A percentile compares a stretch with the other conserved stretches of the same genome.
These are phyloP conservation scores for cattle (Bos taurus) DNA, from an alignment of 2,113 vertebrate species.

Conservation along the genomic window ARS-UCD2.0 NC_037328.1:80085001-80085500, in stretches of 20 bases:
- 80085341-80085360: conserved; percentile 65
- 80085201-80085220: conserved; percentile 65
- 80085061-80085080: background rate
- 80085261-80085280: conserved; percentile 71
- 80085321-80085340: conserved; percentile 38
- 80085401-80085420: conserved; percentile 44
- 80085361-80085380: conserved; percentile 73
- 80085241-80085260: conserved; percentile 76
- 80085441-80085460: conserved; percentile 73
- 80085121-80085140: conserved; percentile 61
- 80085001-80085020: background rate
- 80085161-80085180: conserved; percentile 62
- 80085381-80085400: conserved; percentile 70
- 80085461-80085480: conserved; percentile 59
- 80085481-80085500: background rate
- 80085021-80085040: background rate
- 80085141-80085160: conserved; percentile 78
- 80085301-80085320: conserved; percentile 42
- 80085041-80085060: background rate
- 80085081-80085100: background rate
- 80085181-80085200: conserved; percentile 69
- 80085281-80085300: conserved; percentile 58
- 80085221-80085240: conserved; percentile 61
- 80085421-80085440: conserved; percentile 73
- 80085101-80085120: conserved; percentile 56